A percentile compares a stretch with the other conserved stretches of the same genome.
These are phyloP conservation scores for Denticeps clupeoides DNA, from an alignment of 2,797 vertebrate genomes.

Conservation along the genomic window DNA sequence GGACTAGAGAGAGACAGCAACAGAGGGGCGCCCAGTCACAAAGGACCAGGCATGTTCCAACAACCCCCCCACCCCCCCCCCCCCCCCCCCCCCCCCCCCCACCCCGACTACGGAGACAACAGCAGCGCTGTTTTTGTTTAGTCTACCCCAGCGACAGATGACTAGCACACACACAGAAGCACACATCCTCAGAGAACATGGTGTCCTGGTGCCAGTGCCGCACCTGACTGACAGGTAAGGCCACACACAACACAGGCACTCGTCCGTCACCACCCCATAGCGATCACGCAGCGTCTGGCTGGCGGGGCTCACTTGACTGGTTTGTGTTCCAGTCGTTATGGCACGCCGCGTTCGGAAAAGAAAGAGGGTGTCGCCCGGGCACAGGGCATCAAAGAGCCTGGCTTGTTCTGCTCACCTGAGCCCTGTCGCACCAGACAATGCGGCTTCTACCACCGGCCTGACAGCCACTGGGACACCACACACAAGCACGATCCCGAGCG, in stretches of 20 bases:
- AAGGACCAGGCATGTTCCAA: constrained; percentile 1
- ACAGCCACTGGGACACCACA: too few species aligned
- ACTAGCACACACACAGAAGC: background rate
- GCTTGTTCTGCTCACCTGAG: too few species aligned
- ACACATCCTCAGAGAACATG: background rate
- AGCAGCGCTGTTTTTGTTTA: constrained; percentile 1
- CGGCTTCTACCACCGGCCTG: too few species aligned
- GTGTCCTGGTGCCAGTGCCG: background rate
- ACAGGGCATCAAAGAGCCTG: too few species aligned
- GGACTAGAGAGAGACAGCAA: background rate
- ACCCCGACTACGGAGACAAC: background rate
- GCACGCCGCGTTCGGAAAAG: too few species aligned
- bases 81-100: too few species aligned
- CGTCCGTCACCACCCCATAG: background rate
- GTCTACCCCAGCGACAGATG: background rate
- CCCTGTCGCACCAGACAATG: too few species aligned
- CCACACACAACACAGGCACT: background rate
- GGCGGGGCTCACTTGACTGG: background rate
- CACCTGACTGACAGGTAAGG: constrained; percentile 4
- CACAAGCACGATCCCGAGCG: too few species aligned
- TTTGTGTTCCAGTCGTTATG: too few species aligned
- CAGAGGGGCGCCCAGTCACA: too few species aligned
- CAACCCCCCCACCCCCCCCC: constrained; percentile 1
- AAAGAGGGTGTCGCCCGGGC: too few species aligned
- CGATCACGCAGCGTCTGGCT: background rate